These are phyloP conservation scores for Metalampra italica DNA, from an alignment of 2,888 invertebrate genomes.

Conservation along the genomic window DNA sequence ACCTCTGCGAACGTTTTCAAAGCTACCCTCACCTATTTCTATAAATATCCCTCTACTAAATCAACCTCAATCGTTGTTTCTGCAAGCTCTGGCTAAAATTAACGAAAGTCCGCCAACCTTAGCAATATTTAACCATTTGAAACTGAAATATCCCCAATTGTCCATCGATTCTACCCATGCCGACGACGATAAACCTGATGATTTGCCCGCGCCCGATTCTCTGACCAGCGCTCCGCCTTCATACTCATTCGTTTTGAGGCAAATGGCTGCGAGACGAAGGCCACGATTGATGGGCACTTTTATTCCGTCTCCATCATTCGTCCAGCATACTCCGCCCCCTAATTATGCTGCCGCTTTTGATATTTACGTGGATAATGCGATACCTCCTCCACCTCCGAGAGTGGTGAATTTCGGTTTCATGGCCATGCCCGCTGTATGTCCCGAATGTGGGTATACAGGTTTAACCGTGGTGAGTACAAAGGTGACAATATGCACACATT, in stretches of 20 bases:
- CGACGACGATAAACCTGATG: constrained; percentile 20
- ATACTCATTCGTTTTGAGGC: constrained; percentile 64
- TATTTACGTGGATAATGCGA: constrained; percentile 55
- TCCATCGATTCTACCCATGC: not conserved
- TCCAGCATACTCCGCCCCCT: constrained; percentile 63
- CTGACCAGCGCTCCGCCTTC: constrained; percentile 65
- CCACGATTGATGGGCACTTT: constrained; percentile 67
- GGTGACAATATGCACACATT: constrained; percentile 62
- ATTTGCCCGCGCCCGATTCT: constrained; percentile 56
- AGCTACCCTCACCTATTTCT: constrained; percentile 29
- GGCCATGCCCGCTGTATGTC: constrained; percentile 54
- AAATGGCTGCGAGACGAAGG: constrained; percentile 51
- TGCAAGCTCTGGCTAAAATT: constrained; percentile 52
- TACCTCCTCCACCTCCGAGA: constrained; percentile 43
- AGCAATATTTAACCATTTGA: constrained; percentile 26
- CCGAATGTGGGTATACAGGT: constrained; percentile 60
- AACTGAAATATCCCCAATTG: not conserved
- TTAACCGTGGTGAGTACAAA: constrained; percentile 50
- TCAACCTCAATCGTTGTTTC: constrained; percentile 50
- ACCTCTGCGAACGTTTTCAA: constrained; percentile 23
- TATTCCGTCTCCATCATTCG: constrained; percentile 64
- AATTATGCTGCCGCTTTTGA: constrained; percentile 66
- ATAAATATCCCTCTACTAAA: constrained; percentile 15
- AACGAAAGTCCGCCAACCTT: constrained; percentile 43
- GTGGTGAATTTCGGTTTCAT: constrained; percentile 53